Evolutionary conservation across 92 coral and sea anemone species (phyloP).

Genomic region (Parazoanthus atlanticus): DNA sequence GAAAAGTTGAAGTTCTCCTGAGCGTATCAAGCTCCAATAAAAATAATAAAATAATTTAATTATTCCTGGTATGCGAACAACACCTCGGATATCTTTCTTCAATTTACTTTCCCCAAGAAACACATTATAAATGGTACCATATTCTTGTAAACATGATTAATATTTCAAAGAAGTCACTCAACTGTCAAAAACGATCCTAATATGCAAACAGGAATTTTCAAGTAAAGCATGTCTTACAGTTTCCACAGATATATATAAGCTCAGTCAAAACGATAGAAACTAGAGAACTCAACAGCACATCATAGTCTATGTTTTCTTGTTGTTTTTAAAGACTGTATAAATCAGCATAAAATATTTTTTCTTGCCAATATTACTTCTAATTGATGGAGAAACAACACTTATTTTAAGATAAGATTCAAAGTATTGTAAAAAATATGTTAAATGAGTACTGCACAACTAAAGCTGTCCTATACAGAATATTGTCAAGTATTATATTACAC

Average conservation of each 20-base stretch:
- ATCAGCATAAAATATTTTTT: too few species aligned
- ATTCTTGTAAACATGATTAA: neutral
- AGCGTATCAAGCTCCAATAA: neutral
- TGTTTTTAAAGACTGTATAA: too few species aligned
- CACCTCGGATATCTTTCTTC: too few species aligned
- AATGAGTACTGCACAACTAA: too few species aligned
- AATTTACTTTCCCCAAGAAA: neutral
- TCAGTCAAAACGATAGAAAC: neutral
- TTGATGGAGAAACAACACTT: too few species aligned
- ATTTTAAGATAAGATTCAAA: too few species aligned
- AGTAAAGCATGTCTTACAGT: neutral
- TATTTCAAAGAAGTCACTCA: constrained; percentile 11
- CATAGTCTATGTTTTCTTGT: too few species aligned
- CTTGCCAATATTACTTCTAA: too few species aligned
- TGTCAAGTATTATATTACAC: too few species aligned
- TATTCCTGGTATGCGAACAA: neutral
- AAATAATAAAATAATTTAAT: neutral
- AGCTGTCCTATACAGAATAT: too few species aligned
- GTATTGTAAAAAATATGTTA: too few species aligned
- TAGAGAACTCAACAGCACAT: too few species aligned
- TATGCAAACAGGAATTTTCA: neutral
- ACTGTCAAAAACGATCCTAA: neutral
- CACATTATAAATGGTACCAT: neutral
- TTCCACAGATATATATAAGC: neutral
- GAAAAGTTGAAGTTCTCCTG: neutral